Conservation (phyloP, 2,797 vertebrate genomes). For the Typhlichthys subterraneus region DNA sequence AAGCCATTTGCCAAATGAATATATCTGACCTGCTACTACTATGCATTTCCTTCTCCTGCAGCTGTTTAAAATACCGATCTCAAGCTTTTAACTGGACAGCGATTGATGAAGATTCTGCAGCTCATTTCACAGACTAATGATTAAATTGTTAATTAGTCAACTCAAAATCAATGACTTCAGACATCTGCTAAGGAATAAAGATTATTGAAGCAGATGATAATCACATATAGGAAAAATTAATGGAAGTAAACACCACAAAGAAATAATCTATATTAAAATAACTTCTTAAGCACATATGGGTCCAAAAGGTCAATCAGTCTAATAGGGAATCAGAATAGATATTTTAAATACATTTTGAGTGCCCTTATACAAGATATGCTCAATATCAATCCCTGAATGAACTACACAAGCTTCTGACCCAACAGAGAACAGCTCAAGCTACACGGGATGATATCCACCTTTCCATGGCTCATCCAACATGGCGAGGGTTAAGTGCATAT, state of each 20-base stretch:
- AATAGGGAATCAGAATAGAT: constrained; percentile 34
- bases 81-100: constrained; percentile 1
- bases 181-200: neutral
- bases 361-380: too few species aligned
- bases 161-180: neutral
- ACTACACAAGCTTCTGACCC: constrained; percentile 7
- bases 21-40: constrained; percentile 43
- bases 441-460: constrained; percentile 8
- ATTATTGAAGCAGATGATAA: neutral
- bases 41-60: constrained; percentile 36
- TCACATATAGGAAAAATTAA: neutral
- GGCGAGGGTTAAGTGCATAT: constrained; percentile 71
- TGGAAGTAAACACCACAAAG: constrained; percentile 1
- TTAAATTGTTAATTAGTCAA: constrained; percentile 4
- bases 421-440: constrained; percentile 18
- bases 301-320: neutral
- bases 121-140: neutral
- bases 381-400: too few species aligned
- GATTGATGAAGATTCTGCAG: neutral
- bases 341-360: constrained; percentile 9
- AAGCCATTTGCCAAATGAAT: constrained; percentile 43
- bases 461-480: constrained; percentile 39
- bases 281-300: neutral
- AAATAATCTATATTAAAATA: constrained; percentile 4
- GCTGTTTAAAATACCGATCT: constrained; percentile 3